Evolutionary conservation across 2,797 vertebrate genomes (phyloP).

Genomic region (Semotilus atromaculatus): DNA sequence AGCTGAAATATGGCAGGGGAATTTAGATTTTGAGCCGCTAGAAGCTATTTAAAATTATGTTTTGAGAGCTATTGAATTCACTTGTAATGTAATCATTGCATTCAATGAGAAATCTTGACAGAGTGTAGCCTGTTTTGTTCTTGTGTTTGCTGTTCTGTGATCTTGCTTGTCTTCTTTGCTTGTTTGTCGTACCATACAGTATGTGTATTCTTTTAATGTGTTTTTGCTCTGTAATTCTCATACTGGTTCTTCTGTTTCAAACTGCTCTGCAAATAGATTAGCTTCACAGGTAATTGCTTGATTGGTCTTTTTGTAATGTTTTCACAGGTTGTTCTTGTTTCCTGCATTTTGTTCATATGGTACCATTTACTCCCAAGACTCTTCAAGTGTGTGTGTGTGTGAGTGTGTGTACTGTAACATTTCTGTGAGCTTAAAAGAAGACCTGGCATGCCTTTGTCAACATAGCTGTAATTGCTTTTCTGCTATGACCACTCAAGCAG

Average conservation of each 20-base stretch:
- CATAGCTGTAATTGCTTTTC: conserved; percentile 58
- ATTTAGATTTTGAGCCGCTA: conserved; percentile 15
- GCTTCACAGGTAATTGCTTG: conserved; percentile 6
- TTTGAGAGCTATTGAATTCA: conserved; percentile 47
- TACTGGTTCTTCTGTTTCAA: not conserved
- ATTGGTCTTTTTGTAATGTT: conserved; percentile 16
- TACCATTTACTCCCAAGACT: conserved; percentile 40
- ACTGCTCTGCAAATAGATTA: not conserved
- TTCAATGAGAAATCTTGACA: not conserved
- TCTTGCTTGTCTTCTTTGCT: not conserved
- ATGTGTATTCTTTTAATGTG: not conserved
- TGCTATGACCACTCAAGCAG: conserved; percentile 58
- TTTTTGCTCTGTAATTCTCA: not conserved
- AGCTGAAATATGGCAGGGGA: conserved; percentile 32
- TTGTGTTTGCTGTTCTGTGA: not conserved
- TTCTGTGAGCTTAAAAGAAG: conserved; percentile 45
- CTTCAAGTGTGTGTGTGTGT: conserved; percentile 17
- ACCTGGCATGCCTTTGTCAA: conserved; percentile 53
- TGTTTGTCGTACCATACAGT: not conserved
- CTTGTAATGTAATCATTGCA: not conserved
- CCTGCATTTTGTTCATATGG: conserved; percentile 34
- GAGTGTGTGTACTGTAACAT: conserved; percentile 27
- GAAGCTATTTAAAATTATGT: conserved; percentile 37
- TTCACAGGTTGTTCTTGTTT: conserved; percentile 10
- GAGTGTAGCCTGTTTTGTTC: conserved; percentile 26